These are phyloP conservation scores for Psilopogon haemacephalus DNA, from an alignment of 2,113 vertebrate species.

Conservation along the genomic window DNA sequence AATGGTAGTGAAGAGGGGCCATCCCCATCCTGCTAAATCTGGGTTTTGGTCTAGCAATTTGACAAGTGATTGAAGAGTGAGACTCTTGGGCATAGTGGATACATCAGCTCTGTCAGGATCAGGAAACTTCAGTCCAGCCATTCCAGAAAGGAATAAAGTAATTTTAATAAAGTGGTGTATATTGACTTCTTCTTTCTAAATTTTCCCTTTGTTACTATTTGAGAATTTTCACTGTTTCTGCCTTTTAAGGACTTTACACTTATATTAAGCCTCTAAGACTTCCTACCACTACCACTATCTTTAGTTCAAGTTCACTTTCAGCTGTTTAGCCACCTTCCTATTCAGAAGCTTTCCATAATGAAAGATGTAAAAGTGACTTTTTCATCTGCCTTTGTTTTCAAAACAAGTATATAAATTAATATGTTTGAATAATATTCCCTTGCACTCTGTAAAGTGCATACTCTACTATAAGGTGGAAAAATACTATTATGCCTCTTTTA, in stretches of 20 bases:
- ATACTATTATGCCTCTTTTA: neutral
- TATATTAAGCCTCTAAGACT: neutral
- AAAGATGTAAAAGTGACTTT: neutral
- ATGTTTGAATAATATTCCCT: neutral
- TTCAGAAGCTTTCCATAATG: neutral
- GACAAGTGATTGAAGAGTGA: neutral
- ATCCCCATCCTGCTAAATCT: neutral
- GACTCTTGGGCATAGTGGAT: neutral
- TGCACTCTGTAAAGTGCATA: neutral
- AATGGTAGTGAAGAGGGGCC: neutral
- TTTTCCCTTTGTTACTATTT: neutral
- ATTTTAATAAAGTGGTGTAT: neutral
- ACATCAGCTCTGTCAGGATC: neutral
- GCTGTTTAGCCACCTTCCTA: neutral
- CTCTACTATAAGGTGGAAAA: neutral
- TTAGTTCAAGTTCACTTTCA: neutral
- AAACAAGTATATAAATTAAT: neutral
- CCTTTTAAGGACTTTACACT: neutral
- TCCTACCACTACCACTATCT: neutral
- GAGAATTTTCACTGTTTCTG: neutral
- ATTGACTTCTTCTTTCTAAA: neutral
- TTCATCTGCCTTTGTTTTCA: neutral
- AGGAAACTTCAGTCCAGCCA: rapidly evolving
- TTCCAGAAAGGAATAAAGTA: neutral
- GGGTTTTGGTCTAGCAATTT: neutral